Evolutionary conservation across 2,888 invertebrate genomes (phyloP), one percentile per base, ranked within the genome.

Genomic region (Neria commutata): DNA sequence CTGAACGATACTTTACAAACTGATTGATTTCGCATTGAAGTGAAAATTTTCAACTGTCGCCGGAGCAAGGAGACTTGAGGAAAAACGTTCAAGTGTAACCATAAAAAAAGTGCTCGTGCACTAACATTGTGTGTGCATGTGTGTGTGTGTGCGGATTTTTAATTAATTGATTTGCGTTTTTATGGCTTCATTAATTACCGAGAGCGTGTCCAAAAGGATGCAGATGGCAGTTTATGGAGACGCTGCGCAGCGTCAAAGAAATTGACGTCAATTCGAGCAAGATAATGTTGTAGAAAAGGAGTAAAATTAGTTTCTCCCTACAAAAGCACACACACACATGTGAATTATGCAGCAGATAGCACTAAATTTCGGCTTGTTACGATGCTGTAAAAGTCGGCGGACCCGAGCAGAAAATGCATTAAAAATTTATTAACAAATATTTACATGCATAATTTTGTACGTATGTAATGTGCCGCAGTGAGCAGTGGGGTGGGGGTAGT

Each of bases 111-210:
- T 23, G 14, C 23, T 3, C 17, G 53, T 53, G 58, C 53, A n/a
- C n/a, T n/a, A n/a, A n/a, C n/a, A n/a, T 53, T 37, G 48, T 45
- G 16, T 54, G 6, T 37, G n/a, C 23, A 16, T 19, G 50, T 40
- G 29, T 51, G 40, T 17, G 56, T 50, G 62, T 62, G 64, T 67
- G 65, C 73, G 75, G 74, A 75, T 77, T 75, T 77, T 77, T 77
- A 75, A 75, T 75, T 75, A 77, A 75, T 77, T 76, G 75, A 69
- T 68, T 77, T 73, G 75, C 71, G 73, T 75, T 75, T 75, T 75
- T 75, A 75, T 75, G 75, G 77, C 71, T 75, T 75, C 75, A 75
- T 75, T 75, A 75, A 75, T 77, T 77, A 75, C 69, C 65, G 59
- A 65, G n/a, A n/a, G 61, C 64, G 59, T 11, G 52, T 37, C 42